Evolutionary conservation across 2,888 invertebrate species (phyloP), one percentile per base, ranked within the genome.

Genomic region (Cheilosia impressa): DNA sequence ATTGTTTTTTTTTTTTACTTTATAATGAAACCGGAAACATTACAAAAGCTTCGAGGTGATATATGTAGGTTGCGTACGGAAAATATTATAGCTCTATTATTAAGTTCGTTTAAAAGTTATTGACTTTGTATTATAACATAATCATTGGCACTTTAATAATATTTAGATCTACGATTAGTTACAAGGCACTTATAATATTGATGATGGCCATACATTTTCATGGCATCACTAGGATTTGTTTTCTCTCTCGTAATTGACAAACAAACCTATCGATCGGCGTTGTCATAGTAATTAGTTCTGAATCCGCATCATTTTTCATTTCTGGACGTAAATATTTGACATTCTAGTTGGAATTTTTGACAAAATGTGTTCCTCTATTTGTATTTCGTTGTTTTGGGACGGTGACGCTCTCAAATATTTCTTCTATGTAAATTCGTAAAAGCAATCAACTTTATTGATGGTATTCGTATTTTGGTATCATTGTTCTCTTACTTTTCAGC

Each of bases 121-220:
- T 31, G 24, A 45, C 7, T 19, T 24, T 52, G 27, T 5, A 53
- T 43, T 6, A 24, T 17, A 60, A 52, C 10, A 75, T 55, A 75
- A 78, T 87, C 87, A 83, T 79, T 83, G 76, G 83, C 87, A 87
- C 87, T 83, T 72, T 79, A 83, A 83, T 83, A 76, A 83, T 79
- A 79, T 65, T 43, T 43, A 41, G 57, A 17, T 41, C n/a, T 9
- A 47, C 22, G 9, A 24, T 5, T 4, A 50, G 17, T 50, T 38
- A 68, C 31, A 17, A 47, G 6, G 60, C 53, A 50, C 34, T 76
- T 31, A 27, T 6, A 69, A 17, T 53, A 34, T 55, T 52, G 19
- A 43, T 73, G 53, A 63, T 62, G 13, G 34, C 15, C 47, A 10
- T 9, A 19, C 5, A 53, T 41, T 3, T 72, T 47, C n/a, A 19